Conservation (phyloP, 2,888 invertebrate genomes). For the Electrophaes corylata region DNA sequence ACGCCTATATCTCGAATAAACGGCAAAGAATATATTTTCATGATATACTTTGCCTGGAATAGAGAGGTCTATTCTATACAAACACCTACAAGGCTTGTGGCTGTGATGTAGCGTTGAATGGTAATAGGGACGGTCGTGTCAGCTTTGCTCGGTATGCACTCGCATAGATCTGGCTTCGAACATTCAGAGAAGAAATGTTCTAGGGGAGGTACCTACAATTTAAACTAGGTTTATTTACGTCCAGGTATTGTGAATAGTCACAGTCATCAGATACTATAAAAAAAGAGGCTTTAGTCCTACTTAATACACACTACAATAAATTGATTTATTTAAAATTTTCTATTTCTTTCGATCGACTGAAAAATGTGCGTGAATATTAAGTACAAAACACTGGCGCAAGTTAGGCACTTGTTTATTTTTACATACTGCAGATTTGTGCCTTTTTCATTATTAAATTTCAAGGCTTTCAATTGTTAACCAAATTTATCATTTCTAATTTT, state of each 20-base stretch:
- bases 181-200: slow-evolving; percentile 4
- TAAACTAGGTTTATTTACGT: not conserved
- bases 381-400: no score
- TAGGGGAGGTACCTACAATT: not conserved
- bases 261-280: not conserved
- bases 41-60: no score
- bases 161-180: slow-evolving; percentile 12
- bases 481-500: no score
- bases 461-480: no score
- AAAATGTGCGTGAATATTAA: no score
- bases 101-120: not conserved
- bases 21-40: no score
- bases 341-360: no score
- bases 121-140: slow-evolving; percentile 9
- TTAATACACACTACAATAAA: no score
- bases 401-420: no score
- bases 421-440: no score
- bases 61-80: not conserved
- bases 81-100: not conserved
- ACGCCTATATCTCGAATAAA: not conserved
- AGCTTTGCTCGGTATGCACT: slow-evolving; percentile 9
- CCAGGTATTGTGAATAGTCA: not conserved
- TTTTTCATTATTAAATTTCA: no score
- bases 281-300: not conserved
- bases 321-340: no score